A percentile compares a stretch with the other conserved stretches of the same genome.
Conservation (phyloP, 2,113 vertebrate genomes). For the Saguinus imperator region DNA sequence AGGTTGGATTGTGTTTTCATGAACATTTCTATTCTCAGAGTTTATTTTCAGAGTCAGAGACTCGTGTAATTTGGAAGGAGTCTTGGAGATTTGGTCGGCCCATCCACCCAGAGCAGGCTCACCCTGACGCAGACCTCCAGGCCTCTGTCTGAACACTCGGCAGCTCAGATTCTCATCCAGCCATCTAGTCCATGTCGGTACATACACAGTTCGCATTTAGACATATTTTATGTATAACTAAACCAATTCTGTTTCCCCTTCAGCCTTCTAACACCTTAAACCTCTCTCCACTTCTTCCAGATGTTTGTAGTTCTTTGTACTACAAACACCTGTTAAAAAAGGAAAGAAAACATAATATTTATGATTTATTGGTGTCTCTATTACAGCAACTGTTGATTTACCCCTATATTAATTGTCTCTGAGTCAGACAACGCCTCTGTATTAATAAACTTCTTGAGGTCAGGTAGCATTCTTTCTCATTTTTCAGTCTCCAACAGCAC, state of each 20-base stretch:
- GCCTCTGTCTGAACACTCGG: no score
- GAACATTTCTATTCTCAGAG: background rate
- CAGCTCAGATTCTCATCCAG: background rate
- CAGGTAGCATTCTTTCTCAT: background rate
- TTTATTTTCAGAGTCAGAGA: background rate
- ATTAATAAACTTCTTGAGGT: background rate
- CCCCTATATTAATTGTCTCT: background rate
- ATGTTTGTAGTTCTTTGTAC: background rate
- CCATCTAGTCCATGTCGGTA: background rate
- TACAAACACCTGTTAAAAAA: background rate
- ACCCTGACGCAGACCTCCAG: accelerated
- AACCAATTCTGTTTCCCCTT: background rate
- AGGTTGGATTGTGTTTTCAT: background rate
- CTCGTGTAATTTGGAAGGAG: background rate
- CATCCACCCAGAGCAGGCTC: background rate
- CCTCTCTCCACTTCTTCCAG: background rate
- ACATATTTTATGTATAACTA: background rate
- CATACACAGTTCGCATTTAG: background rate
- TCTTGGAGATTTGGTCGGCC: background rate
- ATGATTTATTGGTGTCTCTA: background rate
- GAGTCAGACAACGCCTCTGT: background rate
- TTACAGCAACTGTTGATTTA: background rate
- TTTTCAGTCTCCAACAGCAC: background rate
- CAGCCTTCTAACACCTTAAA: background rate
- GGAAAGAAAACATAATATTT: background rate